A percentile compares a stretch with the other conserved stretches of the same genome.
Conservation (phyloP, 2,888 invertebrate species). For the Caenorhabditis panamensis region DNA sequence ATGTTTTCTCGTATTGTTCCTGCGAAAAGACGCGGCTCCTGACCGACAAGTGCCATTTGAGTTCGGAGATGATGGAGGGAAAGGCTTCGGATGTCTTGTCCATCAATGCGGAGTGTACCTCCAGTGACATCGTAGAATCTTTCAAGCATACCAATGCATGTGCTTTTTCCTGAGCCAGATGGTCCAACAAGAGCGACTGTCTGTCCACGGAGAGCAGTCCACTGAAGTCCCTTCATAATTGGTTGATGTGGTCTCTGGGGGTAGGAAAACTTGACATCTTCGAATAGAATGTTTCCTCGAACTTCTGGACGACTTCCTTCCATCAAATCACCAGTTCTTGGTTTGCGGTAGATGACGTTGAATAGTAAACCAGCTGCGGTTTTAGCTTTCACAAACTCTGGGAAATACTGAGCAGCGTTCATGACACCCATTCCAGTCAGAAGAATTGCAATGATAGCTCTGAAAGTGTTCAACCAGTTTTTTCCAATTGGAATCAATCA, state of each 20-base stretch:
- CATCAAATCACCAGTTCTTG: slow-evolving; percentile 80
- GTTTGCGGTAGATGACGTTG: slow-evolving; percentile 79
- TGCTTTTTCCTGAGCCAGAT: slow-evolving; percentile 93
- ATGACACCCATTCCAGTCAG: slow-evolving; percentile 70
- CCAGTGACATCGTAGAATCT: slow-evolving; percentile 89
- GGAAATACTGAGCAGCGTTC: slow-evolving; percentile 77
- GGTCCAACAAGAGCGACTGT: slow-evolving; percentile 84
- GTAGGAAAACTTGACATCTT: slow-evolving; percentile 81
- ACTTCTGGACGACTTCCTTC: slow-evolving; percentile 68
- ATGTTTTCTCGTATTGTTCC: slow-evolving; percentile 92
- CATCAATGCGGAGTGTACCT: slow-evolving; percentile 83
- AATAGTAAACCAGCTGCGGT: slow-evolving; percentile 82
- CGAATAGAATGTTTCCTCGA: slow-evolving; percentile 80
- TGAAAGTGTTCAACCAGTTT: slow-evolving; percentile 24
- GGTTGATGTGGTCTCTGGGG: slow-evolving; percentile 80
- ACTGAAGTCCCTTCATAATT: slow-evolving; percentile 80
- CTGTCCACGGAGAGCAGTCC: slow-evolving; percentile 80
- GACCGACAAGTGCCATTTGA: slow-evolving; percentile 92
- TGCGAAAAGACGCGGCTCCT: slow-evolving; percentile 92
- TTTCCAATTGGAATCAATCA: too few species aligned
- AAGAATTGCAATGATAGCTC: slow-evolving; percentile 64
- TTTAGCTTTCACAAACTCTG: slow-evolving; percentile 82
- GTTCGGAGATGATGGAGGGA: slow-evolving; percentile 87
- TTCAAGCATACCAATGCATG: slow-evolving; percentile 89
- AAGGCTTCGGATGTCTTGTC: slow-evolving; percentile 85